Conservation (phyloP, 1,140 invertebrate genomes). For the Trichogramma pretiosum region DNA sequence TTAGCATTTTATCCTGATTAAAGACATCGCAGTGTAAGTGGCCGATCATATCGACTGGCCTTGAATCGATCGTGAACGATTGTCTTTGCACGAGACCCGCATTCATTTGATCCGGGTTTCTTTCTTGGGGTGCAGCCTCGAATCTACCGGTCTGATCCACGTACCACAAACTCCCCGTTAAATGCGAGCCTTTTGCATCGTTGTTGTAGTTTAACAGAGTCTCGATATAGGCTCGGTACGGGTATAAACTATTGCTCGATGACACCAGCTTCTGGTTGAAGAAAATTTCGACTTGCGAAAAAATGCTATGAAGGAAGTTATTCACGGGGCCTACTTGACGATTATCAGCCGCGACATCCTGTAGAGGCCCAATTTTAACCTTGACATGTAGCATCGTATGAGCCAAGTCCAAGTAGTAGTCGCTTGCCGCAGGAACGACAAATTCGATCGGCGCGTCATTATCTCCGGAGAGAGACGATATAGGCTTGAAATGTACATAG, state of each 20-base stretch:
- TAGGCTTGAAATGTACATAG: conserved; percentile 37
- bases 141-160: conserved; percentile 17
- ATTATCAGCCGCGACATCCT: conserved; percentile 6
- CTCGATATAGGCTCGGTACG: conserved; percentile 41
- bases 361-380: no score
- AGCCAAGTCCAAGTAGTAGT: not conserved
- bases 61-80: not conserved
- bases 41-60: conserved; percentile 9
- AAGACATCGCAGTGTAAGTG: no score
- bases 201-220: conserved; percentile 34
- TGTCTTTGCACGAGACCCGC: conserved; percentile 1
- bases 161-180: conserved; percentile 26
- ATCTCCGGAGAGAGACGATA: conserved; percentile 31
- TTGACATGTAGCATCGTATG: no score
- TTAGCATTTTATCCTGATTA: conserved; percentile 28
- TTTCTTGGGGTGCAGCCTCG: conserved; percentile 3
- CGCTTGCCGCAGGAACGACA: not conserved
- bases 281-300: conserved; percentile 36
- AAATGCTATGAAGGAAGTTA: conserved; percentile 38
- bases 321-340: conserved; percentile 22
- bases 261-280: no score
- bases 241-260: conserved; percentile 41
- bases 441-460: conserved; percentile 34
- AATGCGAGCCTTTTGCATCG: conserved; percentile 36
- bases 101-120: conserved; percentile 7